Evolutionary conservation across 2,888 invertebrate species (phyloP), one percentile per base, ranked within the genome.

Genomic region (Zygaena filipendulae): DNA sequence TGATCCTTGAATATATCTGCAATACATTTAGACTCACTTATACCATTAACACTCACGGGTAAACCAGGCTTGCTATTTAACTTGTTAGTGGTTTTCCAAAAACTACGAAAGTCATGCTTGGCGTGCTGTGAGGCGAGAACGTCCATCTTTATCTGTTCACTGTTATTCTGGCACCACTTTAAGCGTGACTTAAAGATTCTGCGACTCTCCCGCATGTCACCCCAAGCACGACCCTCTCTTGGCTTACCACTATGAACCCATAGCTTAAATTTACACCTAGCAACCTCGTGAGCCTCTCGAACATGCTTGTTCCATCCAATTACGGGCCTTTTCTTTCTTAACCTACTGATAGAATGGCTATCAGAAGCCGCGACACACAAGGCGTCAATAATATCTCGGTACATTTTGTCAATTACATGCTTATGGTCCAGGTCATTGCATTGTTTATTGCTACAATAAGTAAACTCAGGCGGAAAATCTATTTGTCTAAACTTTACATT

Each of bases 31-130:
- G 31, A 28, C 3, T 36, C 27, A 27, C 25, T 21, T 4, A 16
- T 14, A 13, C 35, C 40, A 1, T 16, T 35, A 3, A 38, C 36
- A 21, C 35, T 35, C 16, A 25, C 36, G 4, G 38, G 39, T n/a
- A 27, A 21, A 10, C 38, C 18, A 5, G 30, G 13, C 24, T 32
- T 37, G 32, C 37, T 33, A 22, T 19, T 40, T 40, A 27, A 40
- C 36, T 6, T 22, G 4, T 13, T 28, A 12, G 33, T 36, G 8
- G 14, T 11, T 12, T 33, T 27, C 21, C 9, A 24, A 21, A 35
- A 38, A 36, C 2, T 30, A 23, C 16, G 11, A 34, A n/a, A n/a
- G n/a, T n/a, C n/a, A n/a, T n/a, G n/a, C n/a, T n/a, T n/a, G n/a
- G n/a, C n/a, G n/a, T n/a, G n/a, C n/a, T n/a, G n/a, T n/a, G n/a